A percentile compares a stretch with the other conserved stretches of the same genome.
Evolutionary conservation across 2,113 vertebrate species (phyloP).

Genomic region (Syngnathoides biaculeatus): DNA sequence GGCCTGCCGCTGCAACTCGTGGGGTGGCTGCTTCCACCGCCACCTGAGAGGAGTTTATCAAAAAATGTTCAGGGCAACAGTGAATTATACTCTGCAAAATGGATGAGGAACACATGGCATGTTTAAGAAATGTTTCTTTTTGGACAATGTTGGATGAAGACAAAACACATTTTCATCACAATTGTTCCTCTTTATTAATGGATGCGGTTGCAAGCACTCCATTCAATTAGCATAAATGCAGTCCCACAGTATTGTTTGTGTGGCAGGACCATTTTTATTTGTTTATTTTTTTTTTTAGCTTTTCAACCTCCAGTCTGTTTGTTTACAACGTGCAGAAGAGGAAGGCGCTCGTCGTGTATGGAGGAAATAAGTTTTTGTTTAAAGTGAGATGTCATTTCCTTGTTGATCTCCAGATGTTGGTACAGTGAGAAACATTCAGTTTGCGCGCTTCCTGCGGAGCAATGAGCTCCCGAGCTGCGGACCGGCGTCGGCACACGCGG

Average conservation of each 20-base stretch:
- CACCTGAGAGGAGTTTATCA: too few species aligned
- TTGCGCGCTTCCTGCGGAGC: slow-evolving; percentile 22
- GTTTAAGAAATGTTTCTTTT: background rate
- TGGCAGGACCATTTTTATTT: slow-evolving; percentile 16
- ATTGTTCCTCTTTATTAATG: background rate
- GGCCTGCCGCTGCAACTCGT: too few species aligned
- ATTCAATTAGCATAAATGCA: background rate
- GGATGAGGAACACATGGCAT: background rate
- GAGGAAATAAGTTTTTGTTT: slow-evolving; percentile 75
- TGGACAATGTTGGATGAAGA: background rate
- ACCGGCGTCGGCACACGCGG: slow-evolving; percentile 24
- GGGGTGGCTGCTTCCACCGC: too few species aligned
- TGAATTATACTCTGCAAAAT: background rate
- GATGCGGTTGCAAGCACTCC: background rate
- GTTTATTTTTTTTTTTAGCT: slow-evolving; percentile 4
- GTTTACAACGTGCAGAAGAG: slow-evolving; percentile 50
- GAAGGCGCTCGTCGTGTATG: slow-evolving; percentile 54
- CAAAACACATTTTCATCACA: background rate
- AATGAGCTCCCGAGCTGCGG: slow-evolving; percentile 43
- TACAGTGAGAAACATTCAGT: slow-evolving; percentile 21
- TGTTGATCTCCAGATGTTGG: slow-evolving; percentile 53
- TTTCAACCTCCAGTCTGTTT: slow-evolving; percentile 14
- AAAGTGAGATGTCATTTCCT: slow-evolving; percentile 83
- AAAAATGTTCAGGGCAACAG: background rate
- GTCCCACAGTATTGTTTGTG: background rate